Conservation (phyloP, 2,797 vertebrate species). For the Okamejei kenojei region DNA sequence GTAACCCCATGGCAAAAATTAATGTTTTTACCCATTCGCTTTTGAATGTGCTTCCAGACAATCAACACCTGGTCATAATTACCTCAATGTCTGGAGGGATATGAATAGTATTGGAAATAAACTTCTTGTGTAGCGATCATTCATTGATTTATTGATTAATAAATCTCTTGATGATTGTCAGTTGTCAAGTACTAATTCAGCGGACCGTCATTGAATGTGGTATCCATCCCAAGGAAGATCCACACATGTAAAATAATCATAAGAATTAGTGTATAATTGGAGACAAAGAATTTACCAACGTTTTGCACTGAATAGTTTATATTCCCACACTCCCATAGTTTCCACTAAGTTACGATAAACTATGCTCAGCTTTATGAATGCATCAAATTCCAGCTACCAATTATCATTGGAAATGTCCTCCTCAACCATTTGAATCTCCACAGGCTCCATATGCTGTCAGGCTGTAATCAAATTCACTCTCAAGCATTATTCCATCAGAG, state of each 20-base stretch:
- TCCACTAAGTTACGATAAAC: not conserved
- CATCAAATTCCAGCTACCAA: not conserved
- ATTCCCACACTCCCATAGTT: not conserved
- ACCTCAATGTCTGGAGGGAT: too few relatives aligned
- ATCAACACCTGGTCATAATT: not conserved
- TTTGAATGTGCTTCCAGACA: not conserved
- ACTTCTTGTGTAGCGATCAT: not conserved
- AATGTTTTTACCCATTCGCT: not conserved
- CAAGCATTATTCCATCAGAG: not conserved
- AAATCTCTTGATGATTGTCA: not conserved
- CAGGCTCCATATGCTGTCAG: not conserved
- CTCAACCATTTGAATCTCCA: not conserved
- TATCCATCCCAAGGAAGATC: not conserved
- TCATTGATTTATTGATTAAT: not conserved
- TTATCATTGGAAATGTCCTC: slow-evolving; percentile 13
- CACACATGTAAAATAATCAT: not conserved
- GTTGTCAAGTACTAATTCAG: not conserved
- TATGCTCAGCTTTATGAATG: not conserved
- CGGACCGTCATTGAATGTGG: not conserved
- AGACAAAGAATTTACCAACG: not conserved
- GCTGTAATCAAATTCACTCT: not conserved
- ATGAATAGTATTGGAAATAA: not conserved
- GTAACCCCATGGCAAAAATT: too few relatives aligned
- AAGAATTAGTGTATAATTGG: not conserved
- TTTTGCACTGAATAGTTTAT: not conserved